Percentiles rank a stretch among this genome's conserved stretches.
Conservation (phyloP, 2,113 vertebrate species). For the Archilochus colubris region DNA sequence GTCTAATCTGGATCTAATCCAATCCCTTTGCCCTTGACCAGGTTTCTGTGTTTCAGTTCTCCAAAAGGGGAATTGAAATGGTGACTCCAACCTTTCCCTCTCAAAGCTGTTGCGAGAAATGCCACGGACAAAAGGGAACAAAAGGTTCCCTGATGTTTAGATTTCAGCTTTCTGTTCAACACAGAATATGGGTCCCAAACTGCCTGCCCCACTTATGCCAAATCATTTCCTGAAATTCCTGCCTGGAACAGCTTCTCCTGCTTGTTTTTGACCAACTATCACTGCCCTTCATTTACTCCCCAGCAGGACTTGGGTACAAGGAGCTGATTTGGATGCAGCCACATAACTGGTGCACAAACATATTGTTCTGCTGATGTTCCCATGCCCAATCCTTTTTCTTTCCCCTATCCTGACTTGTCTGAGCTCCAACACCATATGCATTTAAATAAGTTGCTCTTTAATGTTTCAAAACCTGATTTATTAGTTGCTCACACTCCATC, state of each 20-base stretch:
- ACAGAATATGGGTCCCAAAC: background rate
- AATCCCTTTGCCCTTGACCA: background rate
- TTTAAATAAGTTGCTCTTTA: constrained; percentile 69
- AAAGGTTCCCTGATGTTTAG: background rate
- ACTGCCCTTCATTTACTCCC: background rate
- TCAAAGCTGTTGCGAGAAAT: background rate
- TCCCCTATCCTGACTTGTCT: constrained; percentile 29
- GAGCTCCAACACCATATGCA: constrained; percentile 63
- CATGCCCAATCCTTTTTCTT: background rate
- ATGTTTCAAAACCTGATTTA: constrained; percentile 78
- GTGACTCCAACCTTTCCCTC: background rate
- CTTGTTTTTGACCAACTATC: background rate
- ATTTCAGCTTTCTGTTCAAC: background rate
- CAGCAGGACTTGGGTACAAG: background rate
- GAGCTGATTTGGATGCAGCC: constrained; percentile 23
- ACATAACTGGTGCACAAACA: background rate
- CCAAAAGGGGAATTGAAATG: background rate
- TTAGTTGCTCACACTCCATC: constrained; percentile 75
- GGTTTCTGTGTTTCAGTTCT: background rate
- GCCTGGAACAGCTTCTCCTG: background rate
- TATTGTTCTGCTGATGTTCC: constrained; percentile 14
- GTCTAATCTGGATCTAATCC: background rate
- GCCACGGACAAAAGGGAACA: background rate
- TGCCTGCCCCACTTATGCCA: background rate
- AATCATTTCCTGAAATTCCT: background rate